These are phyloP conservation scores for Apamea crenata DNA, from an alignment of 2,888 invertebrate species.

Conservation along the genomic window DNA sequence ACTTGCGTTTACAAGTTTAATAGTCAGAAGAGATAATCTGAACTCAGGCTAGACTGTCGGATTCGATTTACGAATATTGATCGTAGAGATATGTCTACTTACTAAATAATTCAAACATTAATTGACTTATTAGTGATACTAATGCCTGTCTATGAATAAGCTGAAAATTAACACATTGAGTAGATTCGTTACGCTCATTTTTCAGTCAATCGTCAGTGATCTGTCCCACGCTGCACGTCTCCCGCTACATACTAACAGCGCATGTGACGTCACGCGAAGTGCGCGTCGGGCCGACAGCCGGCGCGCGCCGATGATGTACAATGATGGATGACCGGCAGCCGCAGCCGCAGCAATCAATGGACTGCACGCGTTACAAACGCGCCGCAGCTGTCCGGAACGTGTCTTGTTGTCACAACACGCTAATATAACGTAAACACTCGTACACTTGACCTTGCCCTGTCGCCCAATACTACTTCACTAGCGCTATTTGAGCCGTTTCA, in stretches of 20 bases:
- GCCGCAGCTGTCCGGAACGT: conserved; percentile 26
- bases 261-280: background rate
- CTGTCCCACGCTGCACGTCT: background rate
- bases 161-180: background rate
- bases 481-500: background rate
- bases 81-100: background rate
- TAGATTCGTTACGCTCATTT: background rate
- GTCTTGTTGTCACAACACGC: conserved; percentile 42
- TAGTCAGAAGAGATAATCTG: background rate
- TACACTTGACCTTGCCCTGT: conserved; percentile 34
- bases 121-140: background rate
- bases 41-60: background rate
- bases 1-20: background rate
- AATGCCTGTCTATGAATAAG: background rate
- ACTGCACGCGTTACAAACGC: background rate
- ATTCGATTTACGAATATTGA: background rate
- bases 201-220: background rate
- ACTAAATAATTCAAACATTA: background rate
- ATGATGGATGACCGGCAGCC: conserved; percentile 37
- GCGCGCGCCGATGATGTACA: conserved; percentile 3
- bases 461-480: background rate
- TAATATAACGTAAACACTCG: conserved; percentile 28
- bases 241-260: background rate
- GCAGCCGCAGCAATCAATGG: conserved; percentile 24
- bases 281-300: background rate